A percentile compares a stretch with the other conserved stretches of the same genome.
phyloP scores from a whole-genome alignment of 23 tunicate species.

The Trididemnum miniatum region DNA sequence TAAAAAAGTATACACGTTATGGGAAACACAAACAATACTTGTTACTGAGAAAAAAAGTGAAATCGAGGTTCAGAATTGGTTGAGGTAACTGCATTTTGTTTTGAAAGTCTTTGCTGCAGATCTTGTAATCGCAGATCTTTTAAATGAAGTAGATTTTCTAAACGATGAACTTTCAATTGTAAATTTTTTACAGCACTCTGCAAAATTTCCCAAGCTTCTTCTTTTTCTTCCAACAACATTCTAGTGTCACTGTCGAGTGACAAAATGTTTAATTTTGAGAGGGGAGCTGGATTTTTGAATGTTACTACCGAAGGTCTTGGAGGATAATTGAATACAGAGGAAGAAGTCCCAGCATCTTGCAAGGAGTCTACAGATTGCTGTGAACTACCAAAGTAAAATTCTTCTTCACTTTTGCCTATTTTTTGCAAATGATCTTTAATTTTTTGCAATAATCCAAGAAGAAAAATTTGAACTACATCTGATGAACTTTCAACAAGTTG shows the following conservation, averaged over 20 bases:
- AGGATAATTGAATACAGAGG: background rate
- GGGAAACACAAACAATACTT: no score
- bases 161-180: background rate
- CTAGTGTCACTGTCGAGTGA: background rate
- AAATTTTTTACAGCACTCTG: background rate
- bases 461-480: background rate
- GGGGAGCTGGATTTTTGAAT: background rate
- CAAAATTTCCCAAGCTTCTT: background rate
- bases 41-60: background rate
- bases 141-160: background rate
- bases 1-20: no score
- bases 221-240: conserved; percentile 8
- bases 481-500: background rate
- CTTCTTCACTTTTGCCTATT: background rate
- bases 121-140: conserved; percentile 23
- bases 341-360: background rate
- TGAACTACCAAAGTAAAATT: no score
- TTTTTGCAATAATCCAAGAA: conserved; percentile 6
- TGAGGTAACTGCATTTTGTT: background rate
- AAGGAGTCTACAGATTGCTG: background rate
- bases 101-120: background rate
- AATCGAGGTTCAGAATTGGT: background rate
- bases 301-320: background rate
- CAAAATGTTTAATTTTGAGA: background rate
- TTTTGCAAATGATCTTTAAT: background rate